Base-by-base conservation (phyloP, 2,113 vertebrate genomes). In the Orycteropus afer region DNA sequence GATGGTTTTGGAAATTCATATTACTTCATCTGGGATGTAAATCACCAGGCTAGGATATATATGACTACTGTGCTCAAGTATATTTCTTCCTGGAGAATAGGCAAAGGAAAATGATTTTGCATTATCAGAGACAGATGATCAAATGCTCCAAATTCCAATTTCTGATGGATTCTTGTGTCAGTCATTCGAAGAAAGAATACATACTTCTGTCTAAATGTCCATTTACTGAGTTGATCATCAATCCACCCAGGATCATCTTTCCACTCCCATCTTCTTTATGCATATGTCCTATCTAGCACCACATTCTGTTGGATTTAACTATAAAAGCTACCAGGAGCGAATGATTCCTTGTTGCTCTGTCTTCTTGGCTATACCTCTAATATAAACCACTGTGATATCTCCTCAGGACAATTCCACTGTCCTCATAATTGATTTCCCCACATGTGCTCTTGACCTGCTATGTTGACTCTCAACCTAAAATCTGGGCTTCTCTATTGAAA, bases 1-100 rank as follows among this genome's bases (percentile, higher is more conserved):
- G 0, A 78, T 81, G 45, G 3, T 42, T 51, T 37, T 82, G 23
- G n/a, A 93, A 32, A 71, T 92, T 97, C 59, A 87, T 53, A 76
- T 57, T 63, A 42, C 73, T 86, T 11, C 27, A 53, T 84, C 71
- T 89, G 77, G 37, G 25, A 17, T 92, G 3, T 67, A 67, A 61
- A 67, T 88, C 65, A 78, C 15, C 5, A 47, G 12, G 22, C 9
- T 51, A 15, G 37, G n/a, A 80, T 12, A 76, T 1, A 80, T 12
- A 76, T 1, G 51, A 47, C 23, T 63, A 1, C 51, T 15, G 34
- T 80, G 9, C 25, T 93, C 34, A 55, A 83, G 37, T 10, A 10
- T 63, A 34, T n/a, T n/a, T 34, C 49, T 18, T 65, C 11, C 17
- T 29, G 42, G 25, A 79, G n/a, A 80, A 22, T 32, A 63, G 32